phyloP scores from a whole-genome alignment of 2,113 vertebrate genomes.

The Hemiscyllium ocellatum region DNA sequence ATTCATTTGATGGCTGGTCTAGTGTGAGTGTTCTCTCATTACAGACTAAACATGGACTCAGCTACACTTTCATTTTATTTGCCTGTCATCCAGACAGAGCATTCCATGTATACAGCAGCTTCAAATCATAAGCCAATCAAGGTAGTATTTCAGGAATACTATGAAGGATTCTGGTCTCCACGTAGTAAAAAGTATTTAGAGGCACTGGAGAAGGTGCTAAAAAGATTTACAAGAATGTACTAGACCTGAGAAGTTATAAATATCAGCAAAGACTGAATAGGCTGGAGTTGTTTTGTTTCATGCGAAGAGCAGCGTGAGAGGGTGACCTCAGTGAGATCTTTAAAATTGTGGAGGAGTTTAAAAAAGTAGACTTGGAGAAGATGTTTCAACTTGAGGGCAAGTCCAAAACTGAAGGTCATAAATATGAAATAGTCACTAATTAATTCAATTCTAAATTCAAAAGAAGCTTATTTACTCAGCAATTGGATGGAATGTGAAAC shows the following conservation, averaged over 20 bases:
- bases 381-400: not conserved
- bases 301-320: not conserved
- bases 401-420: not conserved
- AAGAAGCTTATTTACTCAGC: not conserved
- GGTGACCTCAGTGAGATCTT: not conserved
- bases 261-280: not conserved
- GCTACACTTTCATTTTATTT: slow-evolving; percentile 19
- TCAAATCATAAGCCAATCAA: slow-evolving; percentile 15
- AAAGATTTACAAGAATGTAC: not conserved
- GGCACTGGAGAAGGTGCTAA: not conserved
- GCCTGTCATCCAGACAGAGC: slow-evolving; percentile 14
- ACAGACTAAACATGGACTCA: slow-evolving; percentile 25
- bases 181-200: not conserved
- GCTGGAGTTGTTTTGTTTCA: not conserved
- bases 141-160: not conserved
- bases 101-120: not conserved
- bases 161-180: not conserved
- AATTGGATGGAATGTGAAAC: not conserved
- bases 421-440: not conserved
- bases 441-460: not conserved
- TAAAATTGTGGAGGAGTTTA: not conserved
- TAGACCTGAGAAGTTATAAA: not conserved
- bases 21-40: slow-evolving; percentile 2
- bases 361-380: not conserved
- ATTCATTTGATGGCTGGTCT: slow-evolving; percentile 24